These are phyloP conservation scores for Fratercula arctica DNA, from an alignment of 2,797 vertebrate species.

Conservation along the genomic window DNA sequence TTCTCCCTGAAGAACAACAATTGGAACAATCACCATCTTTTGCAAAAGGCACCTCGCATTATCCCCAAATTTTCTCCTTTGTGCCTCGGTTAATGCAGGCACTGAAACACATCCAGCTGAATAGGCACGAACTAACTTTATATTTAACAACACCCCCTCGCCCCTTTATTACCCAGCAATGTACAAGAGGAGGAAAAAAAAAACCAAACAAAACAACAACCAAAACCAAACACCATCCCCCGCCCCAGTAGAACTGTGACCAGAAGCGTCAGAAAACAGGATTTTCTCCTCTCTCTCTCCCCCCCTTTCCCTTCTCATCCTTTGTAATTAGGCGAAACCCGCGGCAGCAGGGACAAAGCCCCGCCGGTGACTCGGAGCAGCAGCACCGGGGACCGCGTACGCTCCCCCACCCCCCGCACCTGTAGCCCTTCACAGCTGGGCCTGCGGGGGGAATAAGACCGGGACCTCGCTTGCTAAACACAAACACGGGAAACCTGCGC, in stretches of 20 bases:
- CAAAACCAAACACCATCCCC: background rate
- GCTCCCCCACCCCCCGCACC: too few relatives aligned
- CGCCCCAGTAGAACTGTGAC: background rate
- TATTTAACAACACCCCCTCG: background rate
- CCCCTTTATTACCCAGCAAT: background rate
- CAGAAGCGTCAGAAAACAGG: background rate
- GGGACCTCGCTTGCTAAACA: fast-evolving
- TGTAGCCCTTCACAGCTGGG: background rate
- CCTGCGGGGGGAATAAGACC: fast-evolving
- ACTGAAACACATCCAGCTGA: background rate
- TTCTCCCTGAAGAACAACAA: background rate
- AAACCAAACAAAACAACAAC: too few relatives aligned
- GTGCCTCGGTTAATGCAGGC: background rate
- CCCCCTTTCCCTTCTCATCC: background rate
- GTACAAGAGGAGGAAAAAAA: background rate
- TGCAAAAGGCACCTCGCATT: background rate
- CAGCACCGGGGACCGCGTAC: background rate
- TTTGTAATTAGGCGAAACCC: background rate
- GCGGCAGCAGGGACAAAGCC: slow-evolving; percentile 6
- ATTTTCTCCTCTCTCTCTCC: background rate
- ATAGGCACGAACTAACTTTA: background rate
- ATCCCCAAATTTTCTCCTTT: background rate
- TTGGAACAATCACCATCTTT: background rate
- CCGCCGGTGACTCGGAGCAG: background rate
- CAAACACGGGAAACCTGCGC: background rate